Evolutionary conservation across 1,140 invertebrate genomes (phyloP).

Genomic region (Acyrthosiphon pisum): DNA sequence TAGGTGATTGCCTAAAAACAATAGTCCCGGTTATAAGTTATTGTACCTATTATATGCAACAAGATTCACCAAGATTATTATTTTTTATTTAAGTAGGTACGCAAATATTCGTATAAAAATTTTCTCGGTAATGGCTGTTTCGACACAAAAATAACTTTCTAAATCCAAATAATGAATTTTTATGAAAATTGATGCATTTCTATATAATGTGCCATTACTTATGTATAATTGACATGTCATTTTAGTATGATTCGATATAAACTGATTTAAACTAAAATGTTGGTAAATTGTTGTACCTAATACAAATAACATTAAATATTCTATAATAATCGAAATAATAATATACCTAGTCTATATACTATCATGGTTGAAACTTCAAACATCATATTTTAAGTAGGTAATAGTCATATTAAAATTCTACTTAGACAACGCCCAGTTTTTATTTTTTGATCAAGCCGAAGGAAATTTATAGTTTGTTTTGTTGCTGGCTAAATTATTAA

Average conservation of each 20-base stretch:
- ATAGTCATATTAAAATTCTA: constrained; percentile 20
- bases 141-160: neutral
- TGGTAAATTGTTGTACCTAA: neutral
- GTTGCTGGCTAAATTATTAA: constrained; percentile 29
- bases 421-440: neutral
- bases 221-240: neutral
- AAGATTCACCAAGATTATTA: neutral
- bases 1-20: no score
- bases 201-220: no score
- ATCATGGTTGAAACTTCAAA: neutral
- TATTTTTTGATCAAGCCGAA: neutral
- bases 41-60: no score
- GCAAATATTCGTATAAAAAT: neutral
- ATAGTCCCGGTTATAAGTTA: no score
- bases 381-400: neutral
- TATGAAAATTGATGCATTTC: no score
- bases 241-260: neutral
- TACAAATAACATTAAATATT: neutral
- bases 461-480: constrained; percentile 31
- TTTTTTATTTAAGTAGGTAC: neutral
- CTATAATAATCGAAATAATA: no score
- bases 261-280: neutral
- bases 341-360: neutral
- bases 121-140: neutral
- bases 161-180: neutral